Percentiles rank a stretch among this genome's conserved stretches.
phyloP scores from a whole-genome alignment of 1,140 invertebrate species.

The Drosophila teissieri region DNA sequence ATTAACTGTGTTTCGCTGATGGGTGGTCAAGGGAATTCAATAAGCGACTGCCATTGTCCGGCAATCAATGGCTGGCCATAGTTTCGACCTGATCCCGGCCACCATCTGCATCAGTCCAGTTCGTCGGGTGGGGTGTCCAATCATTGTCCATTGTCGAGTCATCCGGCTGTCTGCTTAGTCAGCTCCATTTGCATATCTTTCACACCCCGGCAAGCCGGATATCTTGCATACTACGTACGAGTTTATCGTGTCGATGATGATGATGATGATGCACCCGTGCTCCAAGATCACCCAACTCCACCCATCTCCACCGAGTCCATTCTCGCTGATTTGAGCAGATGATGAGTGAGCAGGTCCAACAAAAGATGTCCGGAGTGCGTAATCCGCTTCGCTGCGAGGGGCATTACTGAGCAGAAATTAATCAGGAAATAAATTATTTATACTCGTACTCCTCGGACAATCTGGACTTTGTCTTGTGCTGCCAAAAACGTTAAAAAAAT shows the following conservation, averaged over 20 bases:
- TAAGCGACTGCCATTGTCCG: constrained; percentile 54
- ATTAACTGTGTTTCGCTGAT: constrained; percentile 2
- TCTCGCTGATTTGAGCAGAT: constrained; percentile 15
- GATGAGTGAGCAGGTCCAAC: constrained; percentile 29
- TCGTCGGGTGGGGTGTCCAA: not conserved
- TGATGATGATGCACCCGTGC: constrained; percentile 38
- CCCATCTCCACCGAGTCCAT: not conserved
- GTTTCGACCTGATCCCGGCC: not conserved
- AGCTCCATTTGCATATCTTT: constrained; percentile 51
- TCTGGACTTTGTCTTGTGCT: constrained; percentile 40
- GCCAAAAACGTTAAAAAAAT: constrained; percentile 24
- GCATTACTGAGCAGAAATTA: constrained; percentile 64
- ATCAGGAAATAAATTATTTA: constrained; percentile 74
- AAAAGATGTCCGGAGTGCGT: constrained; percentile 36
- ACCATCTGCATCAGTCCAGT: not conserved
- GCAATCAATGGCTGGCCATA: constrained; percentile 32
- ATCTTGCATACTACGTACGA: constrained; percentile 6
- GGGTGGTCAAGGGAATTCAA: constrained; percentile 51
- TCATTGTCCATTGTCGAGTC: constrained; percentile 29
- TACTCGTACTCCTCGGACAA: constrained; percentile 19
- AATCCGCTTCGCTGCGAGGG: constrained; percentile 28
- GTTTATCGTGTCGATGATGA: constrained; percentile 23
- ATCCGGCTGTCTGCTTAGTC: constrained; percentile 37
- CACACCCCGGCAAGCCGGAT: constrained; percentile 40
- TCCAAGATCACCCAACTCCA: constrained; percentile 28